These are phyloP conservation scores for Drosophila parthenogenetica DNA, from an alignment of 2,888 invertebrate species.

Conservation along the genomic window DNA sequence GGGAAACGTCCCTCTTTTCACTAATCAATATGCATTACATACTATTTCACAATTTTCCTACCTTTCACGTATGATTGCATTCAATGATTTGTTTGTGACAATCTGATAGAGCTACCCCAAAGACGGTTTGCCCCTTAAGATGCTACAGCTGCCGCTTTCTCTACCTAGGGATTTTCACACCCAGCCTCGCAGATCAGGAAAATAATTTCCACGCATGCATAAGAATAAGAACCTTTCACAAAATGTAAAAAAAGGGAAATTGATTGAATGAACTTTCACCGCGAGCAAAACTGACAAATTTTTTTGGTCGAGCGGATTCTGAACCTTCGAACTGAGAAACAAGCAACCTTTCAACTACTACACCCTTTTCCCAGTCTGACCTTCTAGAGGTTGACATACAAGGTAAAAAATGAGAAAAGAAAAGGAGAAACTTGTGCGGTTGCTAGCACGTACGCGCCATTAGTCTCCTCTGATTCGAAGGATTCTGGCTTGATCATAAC, in stretches of 20 bases:
- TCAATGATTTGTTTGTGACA: constrained; percentile 36
- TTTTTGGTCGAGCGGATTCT: constrained; percentile 29
- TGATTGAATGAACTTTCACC: constrained; percentile 69
- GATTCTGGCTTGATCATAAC: constrained; percentile 57
- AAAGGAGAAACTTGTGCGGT: constrained; percentile 50
- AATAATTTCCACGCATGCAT: constrained; percentile 52
- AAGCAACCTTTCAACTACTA: constrained; percentile 9
- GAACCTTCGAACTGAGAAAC: constrained; percentile 59
- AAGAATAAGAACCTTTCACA: constrained; percentile 7
- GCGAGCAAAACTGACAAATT: constrained; percentile 64
- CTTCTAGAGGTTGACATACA: constrained; percentile 29
- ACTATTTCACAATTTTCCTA: constrained; percentile 20
- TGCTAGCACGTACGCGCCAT: constrained; percentile 69
- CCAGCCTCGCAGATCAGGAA: constrained; percentile 15
- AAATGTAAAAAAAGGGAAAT: constrained; percentile 22
- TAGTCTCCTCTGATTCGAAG: constrained; percentile 40
- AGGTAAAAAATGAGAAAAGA: background rate
- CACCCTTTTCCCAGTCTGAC: constrained; percentile 47
- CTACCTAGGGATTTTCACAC: constrained; percentile 51
- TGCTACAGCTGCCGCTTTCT: constrained; percentile 51
- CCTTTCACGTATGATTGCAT: constrained; percentile 22
- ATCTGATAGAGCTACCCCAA: constrained; percentile 19
- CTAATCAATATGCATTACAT: constrained; percentile 37
- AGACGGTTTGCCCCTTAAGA: constrained; percentile 25
- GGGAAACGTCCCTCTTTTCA: background rate